Percentiles rank a stretch among this genome's conserved stretches.
phyloP scores from a whole-genome alignment of 1,140 invertebrate genomes.

The Anoplolepis gracilipes region DNA sequence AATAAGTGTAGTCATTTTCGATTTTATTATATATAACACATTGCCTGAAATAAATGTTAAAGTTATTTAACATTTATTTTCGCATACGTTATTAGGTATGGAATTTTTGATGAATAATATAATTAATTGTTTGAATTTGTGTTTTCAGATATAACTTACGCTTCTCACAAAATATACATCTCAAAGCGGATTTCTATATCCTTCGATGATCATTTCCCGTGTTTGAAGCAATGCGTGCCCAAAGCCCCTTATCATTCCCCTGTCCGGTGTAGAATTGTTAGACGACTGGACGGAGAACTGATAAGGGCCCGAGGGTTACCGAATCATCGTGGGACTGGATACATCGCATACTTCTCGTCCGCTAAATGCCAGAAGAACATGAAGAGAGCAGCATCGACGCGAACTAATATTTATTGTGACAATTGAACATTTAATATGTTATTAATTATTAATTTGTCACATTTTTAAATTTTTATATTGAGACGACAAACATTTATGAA shows the following conservation, averaged over 20 bases:
- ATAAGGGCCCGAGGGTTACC: slow-evolving; percentile 90
- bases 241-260: slow-evolving; percentile 91
- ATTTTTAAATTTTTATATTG: background rate
- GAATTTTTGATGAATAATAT: background rate
- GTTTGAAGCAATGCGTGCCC: slow-evolving; percentile 79
- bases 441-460: background rate
- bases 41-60: background rate
- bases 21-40: background rate
- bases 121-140: background rate
- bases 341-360: background rate
- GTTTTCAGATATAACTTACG: slow-evolving; percentile 20
- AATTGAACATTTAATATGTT: slow-evolving; percentile 18
- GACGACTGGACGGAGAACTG: slow-evolving; percentile 92
- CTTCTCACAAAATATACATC: background rate
- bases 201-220: background rate
- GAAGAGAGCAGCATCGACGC: background rate
- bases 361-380: background rate
- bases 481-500: background rate
- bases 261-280: slow-evolving; percentile 88
- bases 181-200: background rate
- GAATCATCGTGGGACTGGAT: slow-evolving; percentile 80
- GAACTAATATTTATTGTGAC: background rate
- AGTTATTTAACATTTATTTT: too few species aligned
- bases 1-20: too few species aligned
- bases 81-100: background rate